Percentiles rank a stretch among this genome's conserved stretches.
Evolutionary conservation across 1,140 invertebrate species (phyloP).

Genomic region (Mesaphorura yosii): DNA sequence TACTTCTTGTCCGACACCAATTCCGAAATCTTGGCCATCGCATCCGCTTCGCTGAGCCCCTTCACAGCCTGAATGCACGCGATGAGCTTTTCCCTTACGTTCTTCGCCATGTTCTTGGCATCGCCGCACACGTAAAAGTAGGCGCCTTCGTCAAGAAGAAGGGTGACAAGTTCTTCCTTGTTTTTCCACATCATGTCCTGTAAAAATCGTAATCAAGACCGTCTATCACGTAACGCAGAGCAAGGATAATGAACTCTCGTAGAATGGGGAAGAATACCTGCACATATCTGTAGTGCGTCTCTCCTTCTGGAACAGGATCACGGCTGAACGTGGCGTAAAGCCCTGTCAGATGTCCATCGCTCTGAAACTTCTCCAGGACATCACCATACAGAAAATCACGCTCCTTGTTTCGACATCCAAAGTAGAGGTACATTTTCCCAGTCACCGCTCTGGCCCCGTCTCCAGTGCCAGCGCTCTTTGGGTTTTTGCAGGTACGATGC

Average conservation of each 20-base stretch:
- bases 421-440: slow-evolving; percentile 52
- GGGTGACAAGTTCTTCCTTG: slow-evolving; percentile 42
- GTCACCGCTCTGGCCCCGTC: slow-evolving; percentile 31
- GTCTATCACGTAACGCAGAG: too few relatives aligned
- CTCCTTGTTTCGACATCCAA: slow-evolving; percentile 56
- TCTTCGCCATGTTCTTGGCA: slow-evolving; percentile 55
- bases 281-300: slow-evolving; percentile 42
- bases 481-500: slow-evolving; percentile 27
- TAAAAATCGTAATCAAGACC: too few relatives aligned
- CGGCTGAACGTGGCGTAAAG: slow-evolving; percentile 55
- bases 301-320: slow-evolving; percentile 37
- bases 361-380: slow-evolving; percentile 45
- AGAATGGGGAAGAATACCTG: slow-evolving; percentile 34
- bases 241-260: not conserved
- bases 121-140: slow-evolving; percentile 67
- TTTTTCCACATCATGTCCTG: slow-evolving; percentile 45
- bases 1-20: slow-evolving; percentile 20
- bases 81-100: slow-evolving; percentile 50
- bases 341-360: slow-evolving; percentile 41
- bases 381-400: slow-evolving; percentile 50
- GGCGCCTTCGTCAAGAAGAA: slow-evolving; percentile 45
- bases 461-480: slow-evolving; percentile 39
- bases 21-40: not conserved
- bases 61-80: slow-evolving; percentile 41
- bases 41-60: slow-evolving; percentile 30